Conservation (phyloP, 1,140 invertebrate genomes). For the Bombus polaris region DNA sequence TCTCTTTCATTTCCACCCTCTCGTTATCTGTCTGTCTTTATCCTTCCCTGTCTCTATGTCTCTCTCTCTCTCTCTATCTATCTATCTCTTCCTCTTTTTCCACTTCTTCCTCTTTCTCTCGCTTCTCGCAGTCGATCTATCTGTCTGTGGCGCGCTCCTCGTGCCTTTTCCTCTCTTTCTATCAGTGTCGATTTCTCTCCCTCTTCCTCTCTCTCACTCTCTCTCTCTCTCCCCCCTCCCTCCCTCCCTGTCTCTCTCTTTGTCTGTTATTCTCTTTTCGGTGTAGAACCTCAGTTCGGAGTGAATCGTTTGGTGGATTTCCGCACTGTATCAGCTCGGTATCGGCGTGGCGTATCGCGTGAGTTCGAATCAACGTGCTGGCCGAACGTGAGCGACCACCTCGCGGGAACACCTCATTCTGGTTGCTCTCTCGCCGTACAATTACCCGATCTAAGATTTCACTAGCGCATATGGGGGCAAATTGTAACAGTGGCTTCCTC, state of each 20-base stretch:
- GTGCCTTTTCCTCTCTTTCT: background rate
- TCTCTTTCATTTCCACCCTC: background rate
- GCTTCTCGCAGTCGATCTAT: background rate
- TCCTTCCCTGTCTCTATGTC: background rate
- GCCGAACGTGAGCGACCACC: slow-evolving; percentile 53
- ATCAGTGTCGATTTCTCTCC: background rate
- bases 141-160: background rate
- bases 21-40: background rate
- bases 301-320: slow-evolving; percentile 15
- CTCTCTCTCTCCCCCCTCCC: slow-evolving; percentile 14
- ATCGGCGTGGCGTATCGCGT: slow-evolving; percentile 20
- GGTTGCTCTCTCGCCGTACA: slow-evolving; percentile 54
- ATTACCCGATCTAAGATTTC: slow-evolving; percentile 73
- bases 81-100: background rate
- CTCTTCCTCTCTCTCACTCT: slow-evolving; percentile 10
- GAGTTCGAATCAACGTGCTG: slow-evolving; percentile 49
- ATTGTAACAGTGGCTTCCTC: slow-evolving; percentile 81
- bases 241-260: background rate
- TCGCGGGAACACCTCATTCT: slow-evolving; percentile 57
- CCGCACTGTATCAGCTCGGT: slow-evolving; percentile 20
- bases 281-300: background rate
- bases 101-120: background rate
- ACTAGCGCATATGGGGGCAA: slow-evolving; percentile 74
- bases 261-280: background rate
- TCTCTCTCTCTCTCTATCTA: background rate